Evolutionary conservation across 2,797 vertebrate species (phyloP), one percentile per base, ranked within the genome.

Genomic region (Thaleichthys pacificus): DNA sequence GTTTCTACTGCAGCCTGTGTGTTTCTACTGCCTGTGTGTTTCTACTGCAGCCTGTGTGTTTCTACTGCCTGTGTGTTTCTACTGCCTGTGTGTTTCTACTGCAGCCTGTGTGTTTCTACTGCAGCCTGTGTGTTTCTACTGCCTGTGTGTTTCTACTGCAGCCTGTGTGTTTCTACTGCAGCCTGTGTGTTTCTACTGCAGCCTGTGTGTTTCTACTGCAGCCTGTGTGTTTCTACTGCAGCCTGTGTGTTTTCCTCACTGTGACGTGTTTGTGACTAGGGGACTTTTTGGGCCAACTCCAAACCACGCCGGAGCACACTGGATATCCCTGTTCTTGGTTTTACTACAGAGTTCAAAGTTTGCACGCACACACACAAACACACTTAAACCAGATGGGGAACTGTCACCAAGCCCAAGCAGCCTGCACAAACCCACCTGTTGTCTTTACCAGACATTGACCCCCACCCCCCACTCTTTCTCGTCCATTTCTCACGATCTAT

Each of bases 371-470:
- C 56, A 76, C 35, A 54, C 57, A 66, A 24, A 58, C 11, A 69
- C 68, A 75, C 30, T 71, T 54, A 24, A 61, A 74, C 49, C 12
- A 71, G 79, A 77, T 70, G 72, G 76, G 61, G 68, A 56, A 61
- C 62, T 60, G 51, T 28, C 67, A 12, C 51, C 32, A 3, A 24
- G 61, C 71, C 32, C 3, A 19, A 58, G 74, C 70, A 24, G 30
- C 12, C 14, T 65, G 76, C 72, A 79, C 75, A 66, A 70, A 54
- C 76, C 71, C 79, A 87, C 84, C 85, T 87, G 77, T 69, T 81
- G 77, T 75, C 70, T 54, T 68, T 66, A 54, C 47, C 4, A 22
- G 68, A 83, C 79, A 76, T 64, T 1, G 0, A 74, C 24, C n/a
- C 24, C 19, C 76, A 76, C 76, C 24, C n/a, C 24, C 19, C 76